Evolutionary conservation across 2,888 invertebrate genomes (phyloP).

Genomic region (Phragmatobia fuliginosa): DNA sequence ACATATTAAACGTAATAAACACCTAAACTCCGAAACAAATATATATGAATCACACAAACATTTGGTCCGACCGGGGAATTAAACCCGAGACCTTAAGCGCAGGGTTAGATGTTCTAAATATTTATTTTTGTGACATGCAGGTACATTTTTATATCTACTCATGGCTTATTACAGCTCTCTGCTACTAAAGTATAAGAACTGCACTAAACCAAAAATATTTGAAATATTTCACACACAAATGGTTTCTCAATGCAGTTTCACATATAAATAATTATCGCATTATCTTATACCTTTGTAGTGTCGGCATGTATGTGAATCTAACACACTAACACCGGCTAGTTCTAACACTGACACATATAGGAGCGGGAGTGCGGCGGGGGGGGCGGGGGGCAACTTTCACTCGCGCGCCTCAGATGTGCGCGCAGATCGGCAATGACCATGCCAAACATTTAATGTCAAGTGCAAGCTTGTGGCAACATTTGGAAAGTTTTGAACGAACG

Average conservation of each 20-base stretch:
- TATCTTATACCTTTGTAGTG: not conserved
- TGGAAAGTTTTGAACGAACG: constrained; percentile 38
- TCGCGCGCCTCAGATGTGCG: constrained; percentile 66
- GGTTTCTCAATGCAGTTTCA: not conserved
- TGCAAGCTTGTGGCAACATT: constrained; percentile 53
- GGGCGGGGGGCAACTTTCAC: constrained; percentile 71
- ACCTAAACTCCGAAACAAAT: too few species aligned
- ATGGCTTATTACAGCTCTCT: too few species aligned
- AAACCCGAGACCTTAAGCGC: too few species aligned
- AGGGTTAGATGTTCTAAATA: too few species aligned
- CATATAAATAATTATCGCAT: not conserved
- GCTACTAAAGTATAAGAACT: too few species aligned
- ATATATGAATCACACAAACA: too few species aligned
- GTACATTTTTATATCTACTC: too few species aligned
- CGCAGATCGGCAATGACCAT: constrained; percentile 72
- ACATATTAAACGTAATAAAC: too few species aligned
- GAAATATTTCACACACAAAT: not conserved
- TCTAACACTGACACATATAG: constrained; percentile 59
- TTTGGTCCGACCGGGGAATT: too few species aligned
- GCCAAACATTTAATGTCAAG: constrained; percentile 72
- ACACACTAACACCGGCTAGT: constrained; percentile 26
- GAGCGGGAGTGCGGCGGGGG: constrained; percentile 29
- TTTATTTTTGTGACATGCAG: too few species aligned
- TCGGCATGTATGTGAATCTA: not conserved
- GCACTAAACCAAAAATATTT: too few species aligned